Evolutionary conservation across 1,140 invertebrate genomes (phyloP).

Genomic region (Drosophila mayri): DNA sequence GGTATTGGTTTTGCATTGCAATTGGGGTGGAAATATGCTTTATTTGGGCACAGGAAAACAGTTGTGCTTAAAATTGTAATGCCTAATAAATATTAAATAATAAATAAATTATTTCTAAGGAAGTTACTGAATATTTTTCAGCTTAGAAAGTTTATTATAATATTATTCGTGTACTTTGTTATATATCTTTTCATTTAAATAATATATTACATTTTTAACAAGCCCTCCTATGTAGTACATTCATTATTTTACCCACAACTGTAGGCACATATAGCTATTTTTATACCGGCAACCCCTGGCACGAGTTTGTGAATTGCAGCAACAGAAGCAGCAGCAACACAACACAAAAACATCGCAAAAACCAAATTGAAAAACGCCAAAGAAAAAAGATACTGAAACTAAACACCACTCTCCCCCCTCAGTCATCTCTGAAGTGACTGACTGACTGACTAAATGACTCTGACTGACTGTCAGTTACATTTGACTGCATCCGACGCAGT

Average conservation of each 20-base stretch:
- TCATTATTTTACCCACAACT: constrained; percentile 16
- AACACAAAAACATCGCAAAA: constrained; percentile 55
- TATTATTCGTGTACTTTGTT: background rate
- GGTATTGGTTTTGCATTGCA: constrained; percentile 20
- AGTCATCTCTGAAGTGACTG: constrained; percentile 63
- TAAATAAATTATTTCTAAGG: background rate
- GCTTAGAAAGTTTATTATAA: background rate
- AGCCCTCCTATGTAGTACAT: background rate
- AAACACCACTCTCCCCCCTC: constrained; percentile 27
- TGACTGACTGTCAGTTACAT: constrained; percentile 75
- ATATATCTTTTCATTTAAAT: background rate
- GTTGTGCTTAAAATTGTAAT: background rate
- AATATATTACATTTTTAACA: background rate
- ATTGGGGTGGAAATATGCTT: constrained; percentile 23
- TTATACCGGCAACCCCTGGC: constrained; percentile 62
- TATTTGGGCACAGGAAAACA: constrained; percentile 1
- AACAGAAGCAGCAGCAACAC: constrained; percentile 40
- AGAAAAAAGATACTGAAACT: constrained; percentile 46
- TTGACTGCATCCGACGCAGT: constrained; percentile 69
- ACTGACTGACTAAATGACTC: constrained; percentile 78
- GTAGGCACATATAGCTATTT: constrained; percentile 43
- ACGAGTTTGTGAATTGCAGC: constrained; percentile 68
- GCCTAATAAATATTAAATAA: too few relatives aligned
- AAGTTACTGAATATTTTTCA: background rate
- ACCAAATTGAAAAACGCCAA: constrained; percentile 53